These are phyloP conservation scores for Protodeltote pygarga DNA, from an alignment of 2,888 invertebrate genomes.

Conservation along the genomic window DNA sequence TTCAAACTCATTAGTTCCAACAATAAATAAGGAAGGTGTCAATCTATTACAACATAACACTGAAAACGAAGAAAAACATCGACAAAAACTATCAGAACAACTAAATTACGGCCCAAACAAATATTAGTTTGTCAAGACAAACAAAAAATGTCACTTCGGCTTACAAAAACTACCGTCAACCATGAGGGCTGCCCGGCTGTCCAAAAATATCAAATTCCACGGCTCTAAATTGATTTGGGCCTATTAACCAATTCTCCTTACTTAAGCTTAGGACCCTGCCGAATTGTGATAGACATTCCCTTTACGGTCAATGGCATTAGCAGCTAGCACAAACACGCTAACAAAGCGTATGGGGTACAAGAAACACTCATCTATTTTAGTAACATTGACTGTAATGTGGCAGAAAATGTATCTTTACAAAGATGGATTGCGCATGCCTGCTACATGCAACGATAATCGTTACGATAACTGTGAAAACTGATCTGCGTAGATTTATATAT, in stretches of 20 bases:
- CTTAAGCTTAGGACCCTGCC: conserved; percentile 55
- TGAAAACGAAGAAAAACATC: too few relatives aligned
- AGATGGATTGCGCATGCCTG: too few relatives aligned
- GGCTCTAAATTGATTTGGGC: conserved; percentile 41
- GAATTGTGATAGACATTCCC: conserved; percentile 67
- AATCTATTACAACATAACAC: too few relatives aligned
- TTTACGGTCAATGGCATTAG: conserved; percentile 59
- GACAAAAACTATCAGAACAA: too few relatives aligned
- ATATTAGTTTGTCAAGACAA: neutral
- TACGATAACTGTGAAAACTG: too few relatives aligned
- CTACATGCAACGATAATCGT: too few relatives aligned
- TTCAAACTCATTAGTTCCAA: too few relatives aligned
- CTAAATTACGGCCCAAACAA: too few relatives aligned
- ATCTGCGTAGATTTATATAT: too few relatives aligned
- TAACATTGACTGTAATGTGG: conserved; percentile 3
- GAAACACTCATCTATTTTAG: conserved; percentile 18
- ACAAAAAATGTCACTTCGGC: neutral
- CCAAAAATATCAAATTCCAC: conserved; percentile 30
- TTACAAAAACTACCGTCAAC: neutral
- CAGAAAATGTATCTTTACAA: too few relatives aligned
- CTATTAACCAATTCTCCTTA: conserved; percentile 70
- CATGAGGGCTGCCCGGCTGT: neutral
- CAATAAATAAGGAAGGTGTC: too few relatives aligned
- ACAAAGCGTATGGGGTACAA: conserved; percentile 9
- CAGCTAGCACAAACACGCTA: conserved; percentile 2